Percentiles rank a stretch among this genome's conserved stretches.
phyloP scores from a whole-genome alignment of 2,113 vertebrate species.

The Asarcornis scutulata region DNA sequence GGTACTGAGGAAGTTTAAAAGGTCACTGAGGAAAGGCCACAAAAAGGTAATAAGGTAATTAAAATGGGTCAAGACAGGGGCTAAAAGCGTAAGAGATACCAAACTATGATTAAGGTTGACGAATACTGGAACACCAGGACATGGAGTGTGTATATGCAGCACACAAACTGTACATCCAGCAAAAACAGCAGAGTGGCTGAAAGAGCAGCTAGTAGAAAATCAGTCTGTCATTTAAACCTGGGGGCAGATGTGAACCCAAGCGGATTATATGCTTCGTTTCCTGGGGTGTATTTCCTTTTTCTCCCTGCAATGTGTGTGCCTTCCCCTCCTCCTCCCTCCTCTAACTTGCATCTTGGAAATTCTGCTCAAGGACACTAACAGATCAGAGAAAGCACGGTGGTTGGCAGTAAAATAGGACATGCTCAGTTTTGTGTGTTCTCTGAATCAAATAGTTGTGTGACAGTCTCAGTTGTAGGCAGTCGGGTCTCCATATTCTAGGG shows the following conservation, averaged over 20 bases:
- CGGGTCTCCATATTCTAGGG: not conserved
- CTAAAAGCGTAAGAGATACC: conserved; percentile 1
- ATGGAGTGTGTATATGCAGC: conserved; percentile 20
- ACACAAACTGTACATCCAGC: conserved; percentile 45
- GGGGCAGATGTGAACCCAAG: conserved; percentile 65
- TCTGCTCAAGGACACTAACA: conserved; percentile 9
- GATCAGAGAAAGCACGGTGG: not conserved
- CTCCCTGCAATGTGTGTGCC: not conserved
- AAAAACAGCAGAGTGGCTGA: conserved; percentile 27
- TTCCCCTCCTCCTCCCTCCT: not conserved
- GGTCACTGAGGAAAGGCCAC: not conserved
- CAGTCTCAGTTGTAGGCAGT: not conserved
- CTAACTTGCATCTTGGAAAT: conserved; percentile 34
- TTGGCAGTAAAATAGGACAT: not conserved
- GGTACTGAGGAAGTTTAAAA: not conserved
- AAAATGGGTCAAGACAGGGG: conserved; percentile 11
- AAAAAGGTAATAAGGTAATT: conserved; percentile 20
- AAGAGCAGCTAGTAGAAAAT: conserved; percentile 66
- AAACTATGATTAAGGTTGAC: not conserved
- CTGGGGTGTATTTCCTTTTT: conserved; percentile 26
- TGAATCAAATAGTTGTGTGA: not conserved
- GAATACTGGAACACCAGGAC: not conserved
- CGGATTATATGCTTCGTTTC: conserved; percentile 32
- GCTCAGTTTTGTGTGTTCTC: not conserved
- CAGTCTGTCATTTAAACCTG: conserved; percentile 63